Conservation (phyloP, 1,140 invertebrate species). For the Callitettix versicolor region DNA sequence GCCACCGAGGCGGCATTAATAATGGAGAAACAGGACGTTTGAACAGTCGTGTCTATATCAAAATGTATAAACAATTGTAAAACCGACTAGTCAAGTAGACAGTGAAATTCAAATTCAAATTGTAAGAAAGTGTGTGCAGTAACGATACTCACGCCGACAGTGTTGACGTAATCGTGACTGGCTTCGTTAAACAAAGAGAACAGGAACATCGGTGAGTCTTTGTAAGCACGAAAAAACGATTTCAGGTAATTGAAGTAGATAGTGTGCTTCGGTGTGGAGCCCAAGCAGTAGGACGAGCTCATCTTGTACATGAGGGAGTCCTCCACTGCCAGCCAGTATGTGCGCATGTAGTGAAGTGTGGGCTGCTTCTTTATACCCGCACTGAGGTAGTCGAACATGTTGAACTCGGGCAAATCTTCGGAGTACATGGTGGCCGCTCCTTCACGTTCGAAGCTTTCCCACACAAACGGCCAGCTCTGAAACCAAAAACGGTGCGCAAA, state of each 20-base stretch:
- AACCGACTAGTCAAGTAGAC: too few relatives aligned
- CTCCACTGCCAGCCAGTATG: slow-evolving; percentile 31
- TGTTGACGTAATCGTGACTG: slow-evolving; percentile 41
- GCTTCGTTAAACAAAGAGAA: slow-evolving; percentile 41
- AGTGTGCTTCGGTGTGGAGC: slow-evolving; percentile 35
- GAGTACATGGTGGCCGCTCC: slow-evolving; percentile 34
- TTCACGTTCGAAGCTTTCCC: slow-evolving; percentile 30
- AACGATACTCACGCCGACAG: slow-evolving; percentile 29
- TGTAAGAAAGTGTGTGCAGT: too few relatives aligned
- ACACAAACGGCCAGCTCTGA: slow-evolving; percentile 32
- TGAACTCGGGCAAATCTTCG: slow-evolving; percentile 34
- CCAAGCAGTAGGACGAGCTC: slow-evolving; percentile 35
- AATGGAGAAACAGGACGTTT: too few relatives aligned
- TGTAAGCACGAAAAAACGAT: slow-evolving; percentile 34
- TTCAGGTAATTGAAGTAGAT: slow-evolving; percentile 42
- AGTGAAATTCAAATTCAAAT: too few relatives aligned
- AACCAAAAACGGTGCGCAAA: too few relatives aligned
- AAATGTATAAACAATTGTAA: too few relatives aligned
- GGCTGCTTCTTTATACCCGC: slow-evolving; percentile 35
- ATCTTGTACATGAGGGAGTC: slow-evolving; percentile 21
- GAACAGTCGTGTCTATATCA: too few relatives aligned
- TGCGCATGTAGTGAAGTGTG: slow-evolving; percentile 37
- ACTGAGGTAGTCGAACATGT: slow-evolving; percentile 35
- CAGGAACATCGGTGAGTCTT: slow-evolving; percentile 20
- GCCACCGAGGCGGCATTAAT: too few relatives aligned